Conservation (phyloP, 2,888 invertebrate genomes). For the Standfussiana lucernea region DNA sequence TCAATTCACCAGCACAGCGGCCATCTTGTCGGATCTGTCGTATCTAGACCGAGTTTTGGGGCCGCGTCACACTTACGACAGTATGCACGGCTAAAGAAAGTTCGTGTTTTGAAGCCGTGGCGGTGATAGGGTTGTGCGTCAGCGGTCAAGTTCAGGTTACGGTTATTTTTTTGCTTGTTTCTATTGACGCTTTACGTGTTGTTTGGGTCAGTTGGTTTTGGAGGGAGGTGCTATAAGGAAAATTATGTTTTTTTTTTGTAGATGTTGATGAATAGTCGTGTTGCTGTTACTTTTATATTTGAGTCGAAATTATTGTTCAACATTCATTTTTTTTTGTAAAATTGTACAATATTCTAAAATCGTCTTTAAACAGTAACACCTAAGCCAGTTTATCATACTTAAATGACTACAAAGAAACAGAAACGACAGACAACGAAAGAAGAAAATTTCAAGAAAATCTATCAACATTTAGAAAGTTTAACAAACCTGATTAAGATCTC, state of each 20-base stretch:
- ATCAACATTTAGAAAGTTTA: background rate
- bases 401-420: no score
- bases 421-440: background rate
- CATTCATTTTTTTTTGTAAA: no score
- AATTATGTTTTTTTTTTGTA: background rate
- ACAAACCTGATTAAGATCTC: background rate
- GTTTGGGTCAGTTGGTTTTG: slow-evolving; percentile 21
- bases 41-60: slow-evolving; percentile 82
- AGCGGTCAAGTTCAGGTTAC: slow-evolving; percentile 69
- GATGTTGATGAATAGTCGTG: background rate
- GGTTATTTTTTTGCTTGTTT: slow-evolving; percentile 29
- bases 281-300: background rate
- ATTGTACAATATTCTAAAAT: background rate
- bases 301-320: background rate
- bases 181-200: slow-evolving; percentile 39
- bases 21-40: slow-evolving; percentile 66
- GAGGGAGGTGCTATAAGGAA: slow-evolving; percentile 4
- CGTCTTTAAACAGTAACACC: background rate
- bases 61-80: slow-evolving; percentile 78
- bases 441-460: background rate
- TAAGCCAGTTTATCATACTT: background rate
- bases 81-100: slow-evolving; percentile 78
- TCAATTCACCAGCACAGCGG: slow-evolving; percentile 38
- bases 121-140: slow-evolving; percentile 57
- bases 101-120: slow-evolving; percentile 68